phyloP scores from a whole-genome alignment of 1,140 invertebrate species.

The Caenorhabditis remanei region DNA sequence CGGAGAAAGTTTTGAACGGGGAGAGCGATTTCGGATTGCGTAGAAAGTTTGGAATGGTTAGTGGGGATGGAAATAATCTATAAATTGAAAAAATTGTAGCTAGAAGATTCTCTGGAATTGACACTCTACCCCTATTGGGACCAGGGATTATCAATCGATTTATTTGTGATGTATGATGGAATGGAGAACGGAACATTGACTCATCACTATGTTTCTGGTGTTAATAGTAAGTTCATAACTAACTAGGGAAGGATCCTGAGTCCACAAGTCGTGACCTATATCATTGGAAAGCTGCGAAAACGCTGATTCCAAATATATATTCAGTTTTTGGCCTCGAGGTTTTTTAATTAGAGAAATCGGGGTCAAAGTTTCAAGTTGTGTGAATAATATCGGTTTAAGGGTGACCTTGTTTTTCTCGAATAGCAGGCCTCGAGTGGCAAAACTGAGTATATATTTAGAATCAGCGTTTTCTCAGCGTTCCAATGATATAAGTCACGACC shows the following conservation, averaged over 20 bases:
- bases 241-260: neutral
- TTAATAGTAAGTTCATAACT: neutral
- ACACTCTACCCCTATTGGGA: neutral
- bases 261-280: too few relatives aligned
- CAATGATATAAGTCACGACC: too few relatives aligned
- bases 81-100: neutral
- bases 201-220: neutral
- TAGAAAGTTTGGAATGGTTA: conserved; percentile 23
- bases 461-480: too few relatives aligned
- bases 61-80: neutral
- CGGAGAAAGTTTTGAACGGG: neutral
- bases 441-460: too few relatives aligned
- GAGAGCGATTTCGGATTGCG: neutral
- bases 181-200: conserved; percentile 1
- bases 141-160: neutral
- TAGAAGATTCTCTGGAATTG: conserved; percentile 16
- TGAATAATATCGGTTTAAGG: too few relatives aligned
- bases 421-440: too few relatives aligned
- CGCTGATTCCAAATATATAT: too few relatives aligned
- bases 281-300: too few relatives aligned
- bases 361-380: too few relatives aligned
- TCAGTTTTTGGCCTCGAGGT: too few relatives aligned
- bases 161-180: conserved; percentile 42
- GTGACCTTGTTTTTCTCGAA: too few relatives aligned
- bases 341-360: too few relatives aligned